Percentiles rank a stretch among this genome's conserved stretches.
Evolutionary conservation across 2,113 vertebrate genomes (phyloP).

Genomic region (Malaclemys terrapin): DNA sequence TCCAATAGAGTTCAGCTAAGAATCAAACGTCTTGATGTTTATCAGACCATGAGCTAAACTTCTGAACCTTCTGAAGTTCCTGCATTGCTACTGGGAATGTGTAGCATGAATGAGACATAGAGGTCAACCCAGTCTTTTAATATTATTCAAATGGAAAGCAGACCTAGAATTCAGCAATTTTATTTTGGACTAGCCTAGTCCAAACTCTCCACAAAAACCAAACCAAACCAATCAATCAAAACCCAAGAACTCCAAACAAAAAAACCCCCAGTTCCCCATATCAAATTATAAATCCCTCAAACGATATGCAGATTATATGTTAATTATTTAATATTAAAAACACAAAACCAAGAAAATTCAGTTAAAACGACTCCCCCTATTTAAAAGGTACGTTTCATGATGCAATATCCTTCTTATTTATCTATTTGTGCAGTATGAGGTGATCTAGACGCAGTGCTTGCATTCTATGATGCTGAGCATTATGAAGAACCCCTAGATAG

Average conservation of each 20-base stretch:
- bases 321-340: not conserved
- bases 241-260: not conserved
- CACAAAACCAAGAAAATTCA: not conserved
- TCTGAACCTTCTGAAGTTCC: not conserved
- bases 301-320: not conserved
- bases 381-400: not conserved
- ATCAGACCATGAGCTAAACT: not conserved
- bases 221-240: not conserved
- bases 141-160: not conserved
- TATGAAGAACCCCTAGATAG: not conserved
- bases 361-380: not conserved
- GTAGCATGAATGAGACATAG: not conserved
- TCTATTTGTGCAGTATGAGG: not conserved
- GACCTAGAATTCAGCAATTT: not conserved
- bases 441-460: not conserved
- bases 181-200: not conserved
- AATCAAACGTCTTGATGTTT: not conserved
- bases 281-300: not conserved
- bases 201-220: not conserved
- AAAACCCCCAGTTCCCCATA: not conserved
- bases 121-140: not conserved
- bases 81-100: not conserved
- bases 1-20: not conserved
- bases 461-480: not conserved
- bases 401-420: not conserved